These are phyloP conservation scores for Caranx melampygus DNA, from an alignment of 2,113 vertebrate species.

Conservation along the genomic window DNA sequence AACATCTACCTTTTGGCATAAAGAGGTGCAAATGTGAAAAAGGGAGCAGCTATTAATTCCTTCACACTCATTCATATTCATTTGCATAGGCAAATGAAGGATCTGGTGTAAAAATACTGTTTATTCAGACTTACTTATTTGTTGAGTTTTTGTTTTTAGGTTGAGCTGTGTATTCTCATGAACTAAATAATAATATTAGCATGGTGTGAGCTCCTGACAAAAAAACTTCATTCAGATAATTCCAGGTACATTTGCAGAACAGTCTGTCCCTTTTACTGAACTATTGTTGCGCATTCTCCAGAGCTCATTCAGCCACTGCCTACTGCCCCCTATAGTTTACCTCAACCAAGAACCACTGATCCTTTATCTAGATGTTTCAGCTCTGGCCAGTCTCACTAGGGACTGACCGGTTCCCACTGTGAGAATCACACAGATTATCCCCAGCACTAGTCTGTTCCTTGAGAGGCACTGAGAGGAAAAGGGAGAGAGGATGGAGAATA, in stretches of 20 bases:
- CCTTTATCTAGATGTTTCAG: constrained; percentile 66
- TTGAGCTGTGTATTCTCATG: background rate
- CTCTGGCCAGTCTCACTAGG: constrained; percentile 59
- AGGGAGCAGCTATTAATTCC: constrained; percentile 30
- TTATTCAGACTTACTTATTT: background rate
- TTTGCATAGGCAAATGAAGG: constrained; percentile 19
- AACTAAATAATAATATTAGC: background rate
- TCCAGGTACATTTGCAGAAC: background rate
- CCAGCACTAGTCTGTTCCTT: constrained; percentile 42
- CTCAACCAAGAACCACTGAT: constrained; percentile 48
- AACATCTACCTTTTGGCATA: constrained; percentile 46
- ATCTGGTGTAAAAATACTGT: background rate
- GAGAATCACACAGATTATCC: constrained; percentile 72
- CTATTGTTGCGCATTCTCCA: constrained; percentile 25
- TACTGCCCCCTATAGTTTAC: constrained; percentile 52
- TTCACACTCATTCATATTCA: constrained; percentile 22
- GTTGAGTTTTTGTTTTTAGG: background rate
- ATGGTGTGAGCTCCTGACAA: background rate
- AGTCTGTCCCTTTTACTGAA: constrained; percentile 9
- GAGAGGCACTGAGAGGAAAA: constrained; percentile 15
- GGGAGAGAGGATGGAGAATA: constrained; percentile 22
- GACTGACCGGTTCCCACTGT: constrained; percentile 49
- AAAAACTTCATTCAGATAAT: constrained; percentile 5
- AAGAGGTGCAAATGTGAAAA: constrained; percentile 52
- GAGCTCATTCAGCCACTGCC: constrained; percentile 25